A percentile compares a stretch with the other conserved stretches of the same genome.
phyloP scores from a whole-genome alignment of 2,113 vertebrate species.

The Amphiprion percula region DNA sequence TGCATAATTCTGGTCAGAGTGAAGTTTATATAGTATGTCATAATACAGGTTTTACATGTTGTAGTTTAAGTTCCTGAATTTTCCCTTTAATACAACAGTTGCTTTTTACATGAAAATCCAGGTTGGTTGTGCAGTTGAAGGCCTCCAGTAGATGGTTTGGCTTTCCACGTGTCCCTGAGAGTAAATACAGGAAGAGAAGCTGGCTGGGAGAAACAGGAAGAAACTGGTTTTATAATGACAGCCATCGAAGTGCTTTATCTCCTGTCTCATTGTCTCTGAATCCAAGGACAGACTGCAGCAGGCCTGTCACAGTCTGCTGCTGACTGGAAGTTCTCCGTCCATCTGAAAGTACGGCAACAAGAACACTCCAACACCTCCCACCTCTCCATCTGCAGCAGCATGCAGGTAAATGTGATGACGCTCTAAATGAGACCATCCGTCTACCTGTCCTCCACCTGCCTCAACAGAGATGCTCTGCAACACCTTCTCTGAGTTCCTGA shows the following conservation, averaged over 20 bases:
- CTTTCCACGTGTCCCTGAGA: slow-evolving; percentile 18
- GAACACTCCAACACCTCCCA: slow-evolving; percentile 6
- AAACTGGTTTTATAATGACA: slow-evolving; percentile 32
- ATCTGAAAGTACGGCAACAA: slow-evolving; percentile 43
- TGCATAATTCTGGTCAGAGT: too few species aligned
- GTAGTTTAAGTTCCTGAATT: background rate
- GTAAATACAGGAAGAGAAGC: background rate
- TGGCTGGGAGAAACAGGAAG: background rate
- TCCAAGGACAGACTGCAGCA: slow-evolving; percentile 61
- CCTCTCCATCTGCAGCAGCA: slow-evolving; percentile 33
- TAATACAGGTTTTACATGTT: too few species aligned
- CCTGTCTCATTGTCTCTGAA: slow-evolving; percentile 43
- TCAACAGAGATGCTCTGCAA: slow-evolving; percentile 41
- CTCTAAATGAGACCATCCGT: slow-evolving; percentile 29
- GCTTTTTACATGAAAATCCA: background rate
- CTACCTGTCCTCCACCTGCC: slow-evolving; percentile 3
- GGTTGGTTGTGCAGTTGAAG: background rate
- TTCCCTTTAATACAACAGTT: background rate
- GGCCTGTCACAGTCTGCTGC: slow-evolving; percentile 65
- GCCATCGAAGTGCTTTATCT: slow-evolving; percentile 37
- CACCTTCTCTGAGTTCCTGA: slow-evolving; percentile 55
- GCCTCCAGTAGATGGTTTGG: background rate
- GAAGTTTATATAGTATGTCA: too few species aligned
- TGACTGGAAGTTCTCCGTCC: slow-evolving; percentile 48
- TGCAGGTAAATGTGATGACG: slow-evolving; percentile 14